phyloP scores from a whole-genome alignment of 2,888 invertebrate genomes.

The Polia nebulosa region DNA sequence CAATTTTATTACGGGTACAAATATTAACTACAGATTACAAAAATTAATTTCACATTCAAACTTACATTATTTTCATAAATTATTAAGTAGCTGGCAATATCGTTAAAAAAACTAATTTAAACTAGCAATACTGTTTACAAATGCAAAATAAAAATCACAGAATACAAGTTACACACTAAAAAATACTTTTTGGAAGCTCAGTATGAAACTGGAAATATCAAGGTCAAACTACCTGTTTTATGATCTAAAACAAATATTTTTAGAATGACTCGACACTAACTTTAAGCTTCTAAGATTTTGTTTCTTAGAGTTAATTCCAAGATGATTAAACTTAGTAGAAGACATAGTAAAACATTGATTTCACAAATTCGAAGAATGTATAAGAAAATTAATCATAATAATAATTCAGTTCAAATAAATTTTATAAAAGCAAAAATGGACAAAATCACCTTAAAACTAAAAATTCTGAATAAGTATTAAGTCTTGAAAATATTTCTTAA shows the following conservation, averaged over 20 bases:
- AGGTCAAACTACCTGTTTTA: constrained; percentile 79
- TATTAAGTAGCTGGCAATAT: constrained; percentile 82
- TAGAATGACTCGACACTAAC: constrained; percentile 66
- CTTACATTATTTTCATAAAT: constrained; percentile 71
- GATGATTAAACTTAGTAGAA: constrained; percentile 2
- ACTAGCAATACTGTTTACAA: constrained; percentile 79
- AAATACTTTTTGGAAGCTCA: constrained; percentile 75
- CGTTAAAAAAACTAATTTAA: constrained; percentile 63
- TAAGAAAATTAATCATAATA: constrained; percentile 24
- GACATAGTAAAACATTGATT: constrained; percentile 13
- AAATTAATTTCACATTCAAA: constrained; percentile 73
- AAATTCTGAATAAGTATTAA: constrained; percentile 44
- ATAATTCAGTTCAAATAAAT: constrained; percentile 50
- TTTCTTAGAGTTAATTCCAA: constrained; percentile 49
- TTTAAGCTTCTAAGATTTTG: no score
- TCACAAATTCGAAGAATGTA: constrained; percentile 19
- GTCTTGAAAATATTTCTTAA: constrained; percentile 57
- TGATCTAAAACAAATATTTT: constrained; percentile 60
- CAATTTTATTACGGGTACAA: constrained; percentile 80
- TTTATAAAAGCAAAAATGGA: background rate
- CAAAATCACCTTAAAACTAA: constrained; percentile 38
- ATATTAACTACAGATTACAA: constrained; percentile 77
- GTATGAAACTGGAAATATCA: constrained; percentile 67
- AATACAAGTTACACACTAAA: constrained; percentile 73
- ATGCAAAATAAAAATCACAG: constrained; percentile 80